phyloP scores from a whole-genome alignment of 2,888 invertebrate species.

The Oegoconia quadripuncta region DNA sequence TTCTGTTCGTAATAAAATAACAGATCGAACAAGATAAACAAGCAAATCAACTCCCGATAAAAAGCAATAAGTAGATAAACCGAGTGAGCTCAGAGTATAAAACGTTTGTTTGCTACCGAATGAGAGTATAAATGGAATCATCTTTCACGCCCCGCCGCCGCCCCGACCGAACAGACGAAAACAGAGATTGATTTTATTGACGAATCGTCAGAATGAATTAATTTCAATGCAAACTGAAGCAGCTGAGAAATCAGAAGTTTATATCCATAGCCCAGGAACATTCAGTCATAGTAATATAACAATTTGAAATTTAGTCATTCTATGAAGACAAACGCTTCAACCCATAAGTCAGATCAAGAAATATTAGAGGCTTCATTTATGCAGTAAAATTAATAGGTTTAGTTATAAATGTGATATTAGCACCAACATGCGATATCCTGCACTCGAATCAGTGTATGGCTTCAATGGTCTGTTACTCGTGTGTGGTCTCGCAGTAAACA shows the following conservation, averaged over 20 bases:
- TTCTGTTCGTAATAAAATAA: constrained; percentile 39
- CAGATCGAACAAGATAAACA: constrained; percentile 51
- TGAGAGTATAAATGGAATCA: constrained; percentile 45
- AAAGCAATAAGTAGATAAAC: constrained; percentile 60
- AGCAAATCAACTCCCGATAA: constrained; percentile 52
- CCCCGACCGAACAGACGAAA: constrained; percentile 33
- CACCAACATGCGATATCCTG: constrained; percentile 67
- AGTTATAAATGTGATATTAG: constrained; percentile 60
- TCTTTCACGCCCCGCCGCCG: constrained; percentile 38
- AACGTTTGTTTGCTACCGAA: constrained; percentile 44
- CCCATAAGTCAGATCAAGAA: no score
- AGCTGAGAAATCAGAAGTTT: background rate
- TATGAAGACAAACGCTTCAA: no score
- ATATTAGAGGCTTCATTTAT: constrained; percentile 9
- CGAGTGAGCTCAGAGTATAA: constrained; percentile 38
- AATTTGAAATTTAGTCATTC: no score
- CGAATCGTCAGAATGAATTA: constrained; percentile 23
- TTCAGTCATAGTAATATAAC: no score
- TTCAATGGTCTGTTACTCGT: constrained; percentile 60
- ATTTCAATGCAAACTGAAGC: constrained; percentile 1
- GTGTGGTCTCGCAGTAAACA: constrained; percentile 73
- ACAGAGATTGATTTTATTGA: constrained; percentile 43
- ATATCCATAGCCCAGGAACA: no score
- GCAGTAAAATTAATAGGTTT: constrained; percentile 30
- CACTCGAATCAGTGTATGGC: constrained; percentile 66